Evolutionary conservation across 2,113 vertebrate genomes (phyloP).

Genomic region (Cyprinodon brontotheroides): DNA sequence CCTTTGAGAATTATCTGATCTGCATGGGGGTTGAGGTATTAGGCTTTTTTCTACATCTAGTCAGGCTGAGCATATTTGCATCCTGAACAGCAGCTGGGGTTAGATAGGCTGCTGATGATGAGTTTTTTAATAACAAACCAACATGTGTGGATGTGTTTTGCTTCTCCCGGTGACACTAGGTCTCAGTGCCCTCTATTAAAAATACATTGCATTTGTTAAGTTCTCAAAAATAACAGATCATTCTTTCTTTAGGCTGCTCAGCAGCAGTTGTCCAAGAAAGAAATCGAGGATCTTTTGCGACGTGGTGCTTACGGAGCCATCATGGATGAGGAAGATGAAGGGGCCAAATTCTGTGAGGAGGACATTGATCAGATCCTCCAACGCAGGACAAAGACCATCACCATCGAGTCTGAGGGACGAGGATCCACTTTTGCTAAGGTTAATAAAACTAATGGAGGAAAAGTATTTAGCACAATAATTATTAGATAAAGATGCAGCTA

Average conservation of each 20-base stretch:
- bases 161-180: background rate
- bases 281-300: slow-evolving; percentile 95
- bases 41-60: slow-evolving; percentile 44
- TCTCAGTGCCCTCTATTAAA: background rate
- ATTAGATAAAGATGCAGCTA: background rate
- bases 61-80: slow-evolving; percentile 48
- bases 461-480: background rate
- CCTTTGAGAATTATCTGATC: slow-evolving; percentile 43
- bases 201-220: background rate
- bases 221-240: background rate
- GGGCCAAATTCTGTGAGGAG: slow-evolving; percentile 98
- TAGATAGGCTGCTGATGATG: slow-evolving; percentile 11
- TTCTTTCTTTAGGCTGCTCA: slow-evolving; percentile 79
- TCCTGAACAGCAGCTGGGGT: slow-evolving; percentile 36
- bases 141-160: background rate
- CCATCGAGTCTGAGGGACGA: slow-evolving; percentile 95
- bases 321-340: slow-evolving; percentile 98
- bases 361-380: slow-evolving; percentile 98
- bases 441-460: background rate
- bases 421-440: slow-evolving; percentile 99
- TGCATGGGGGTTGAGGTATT: slow-evolving; percentile 36
- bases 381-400: slow-evolving; percentile 97
- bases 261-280: slow-evolving; percentile 97
- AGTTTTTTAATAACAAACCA: slow-evolving; percentile 1
- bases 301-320: slow-evolving; percentile 97